A percentile compares a stretch with the other conserved stretches of the same genome.
phyloP scores from a whole-genome alignment of 1,140 invertebrate species.

The Drosophila malerkotliana region DNA sequence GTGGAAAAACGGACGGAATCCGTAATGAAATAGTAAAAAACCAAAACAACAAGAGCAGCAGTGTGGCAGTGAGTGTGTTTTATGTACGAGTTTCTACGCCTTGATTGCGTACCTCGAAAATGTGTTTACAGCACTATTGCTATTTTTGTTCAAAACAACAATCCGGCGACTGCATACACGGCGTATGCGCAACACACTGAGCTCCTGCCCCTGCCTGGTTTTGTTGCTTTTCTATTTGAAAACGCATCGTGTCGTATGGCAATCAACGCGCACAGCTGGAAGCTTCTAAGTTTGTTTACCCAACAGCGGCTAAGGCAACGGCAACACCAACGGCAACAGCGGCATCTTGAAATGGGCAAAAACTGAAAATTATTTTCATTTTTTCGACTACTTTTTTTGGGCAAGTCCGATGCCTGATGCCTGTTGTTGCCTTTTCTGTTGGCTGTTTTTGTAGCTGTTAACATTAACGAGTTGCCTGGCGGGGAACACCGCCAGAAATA shows the following conservation, averaged over 20 bases:
- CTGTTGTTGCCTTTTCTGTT: slow-evolving; percentile 10
- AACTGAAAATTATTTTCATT: slow-evolving; percentile 40
- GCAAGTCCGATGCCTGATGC: slow-evolving; percentile 18
- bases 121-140: slow-evolving; percentile 60
- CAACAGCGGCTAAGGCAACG: slow-evolving; percentile 20
- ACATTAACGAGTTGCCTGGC: slow-evolving; percentile 46
- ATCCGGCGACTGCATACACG: slow-evolving; percentile 29
- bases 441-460: slow-evolving; percentile 42
- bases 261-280: slow-evolving; percentile 78
- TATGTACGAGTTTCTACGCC: slow-evolving; percentile 27
- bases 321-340: slow-evolving; percentile 19
- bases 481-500: slow-evolving; percentile 6
- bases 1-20: slow-evolving; percentile 63
- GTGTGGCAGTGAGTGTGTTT: slow-evolving; percentile 62
- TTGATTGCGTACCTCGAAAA: slow-evolving; percentile 49
- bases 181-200: slow-evolving; percentile 57
- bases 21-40: slow-evolving; percentile 63
- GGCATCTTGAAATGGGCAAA: slow-evolving; percentile 54
- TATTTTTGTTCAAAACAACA: slow-evolving; percentile 55
- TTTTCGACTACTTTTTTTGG: slow-evolving; percentile 43
- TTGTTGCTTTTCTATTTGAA: slow-evolving; percentile 61
- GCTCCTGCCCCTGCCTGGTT: background rate
- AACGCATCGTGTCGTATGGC: slow-evolving; percentile 76
- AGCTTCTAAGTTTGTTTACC: slow-evolving; percentile 72
- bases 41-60: slow-evolving; percentile 34